Conservation (phyloP, 2,888 invertebrate genomes). For the Chouioia cunea region DNA sequence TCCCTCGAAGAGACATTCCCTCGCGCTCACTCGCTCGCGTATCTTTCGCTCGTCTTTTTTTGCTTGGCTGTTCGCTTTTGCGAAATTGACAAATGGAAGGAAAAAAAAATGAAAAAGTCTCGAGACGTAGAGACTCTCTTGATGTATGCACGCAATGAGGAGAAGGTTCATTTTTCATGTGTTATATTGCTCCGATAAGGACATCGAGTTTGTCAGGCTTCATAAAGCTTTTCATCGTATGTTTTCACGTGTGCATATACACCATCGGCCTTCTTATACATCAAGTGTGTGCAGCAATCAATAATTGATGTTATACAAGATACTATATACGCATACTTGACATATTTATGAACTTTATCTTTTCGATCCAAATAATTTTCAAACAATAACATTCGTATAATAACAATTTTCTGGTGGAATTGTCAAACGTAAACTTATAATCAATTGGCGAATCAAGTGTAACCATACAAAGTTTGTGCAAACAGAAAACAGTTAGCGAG, state of each 20-base stretch:
- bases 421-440: too few relatives aligned
- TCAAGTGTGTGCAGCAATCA: too few relatives aligned
- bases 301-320: too few relatives aligned
- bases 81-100: slow-evolving; percentile 36
- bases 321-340: too few relatives aligned
- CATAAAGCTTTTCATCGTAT: slow-evolving; percentile 46
- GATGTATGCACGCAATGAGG: not conserved
- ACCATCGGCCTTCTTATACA: not conserved
- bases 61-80: slow-evolving; percentile 3
- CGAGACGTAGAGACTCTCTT: slow-evolving; percentile 3
- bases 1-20: slow-evolving; percentile 29
- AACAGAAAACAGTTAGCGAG: too few relatives aligned
- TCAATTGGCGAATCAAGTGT: too few relatives aligned
- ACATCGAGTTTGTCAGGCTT: slow-evolving; percentile 41
- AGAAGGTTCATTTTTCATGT: too few relatives aligned
- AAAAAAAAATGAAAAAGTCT: slow-evolving; percentile 29
- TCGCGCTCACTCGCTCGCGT: slow-evolving; percentile 5
- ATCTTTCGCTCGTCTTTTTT: slow-evolving; percentile 8
- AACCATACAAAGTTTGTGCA: too few relatives aligned
- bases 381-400: too few relatives aligned
- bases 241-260: slow-evolving; percentile 34
- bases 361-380: too few relatives aligned
- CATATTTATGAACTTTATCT: too few relatives aligned
- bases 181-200: slow-evolving; percentile 37
- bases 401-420: too few relatives aligned